Conservation (phyloP, 2,113 vertebrate species). For the Zonotrichia leucophrys region DNA sequence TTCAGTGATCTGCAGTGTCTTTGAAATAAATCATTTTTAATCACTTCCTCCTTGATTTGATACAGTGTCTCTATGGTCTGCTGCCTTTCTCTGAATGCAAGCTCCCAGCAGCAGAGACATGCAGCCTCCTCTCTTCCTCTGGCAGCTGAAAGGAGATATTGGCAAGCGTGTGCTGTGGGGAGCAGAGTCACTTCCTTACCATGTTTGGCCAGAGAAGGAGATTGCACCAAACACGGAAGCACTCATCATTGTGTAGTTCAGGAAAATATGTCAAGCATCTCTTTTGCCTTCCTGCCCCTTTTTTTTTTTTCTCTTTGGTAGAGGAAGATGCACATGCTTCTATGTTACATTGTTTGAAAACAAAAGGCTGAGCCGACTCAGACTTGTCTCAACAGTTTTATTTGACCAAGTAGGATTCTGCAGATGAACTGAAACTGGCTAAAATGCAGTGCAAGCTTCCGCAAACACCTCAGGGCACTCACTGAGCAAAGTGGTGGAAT, state of each 20-base stretch:
- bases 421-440: background rate
- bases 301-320: background rate
- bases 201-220: constrained; percentile 64
- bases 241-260: constrained; percentile 4
- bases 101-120: background rate
- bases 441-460: background rate
- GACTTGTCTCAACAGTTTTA: background rate
- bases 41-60: background rate
- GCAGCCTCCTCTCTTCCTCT: constrained; percentile 54
- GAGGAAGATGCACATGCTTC: background rate
- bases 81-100: constrained; percentile 21
- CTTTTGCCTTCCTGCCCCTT: constrained; percentile 8
- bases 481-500: background rate
- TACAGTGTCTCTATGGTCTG: background rate
- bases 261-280: constrained; percentile 44
- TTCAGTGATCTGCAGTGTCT: background rate
- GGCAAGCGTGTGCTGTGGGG: constrained; percentile 33
- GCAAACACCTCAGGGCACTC: background rate
- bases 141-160: constrained; percentile 50
- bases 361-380: background rate
- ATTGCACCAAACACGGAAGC: constrained; percentile 40
- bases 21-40: background rate
- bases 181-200: constrained; percentile 71
- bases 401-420: background rate
- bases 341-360: background rate